Base-by-base conservation (phyloP, 1,140 invertebrate species). In the Apis cerana region DNA sequence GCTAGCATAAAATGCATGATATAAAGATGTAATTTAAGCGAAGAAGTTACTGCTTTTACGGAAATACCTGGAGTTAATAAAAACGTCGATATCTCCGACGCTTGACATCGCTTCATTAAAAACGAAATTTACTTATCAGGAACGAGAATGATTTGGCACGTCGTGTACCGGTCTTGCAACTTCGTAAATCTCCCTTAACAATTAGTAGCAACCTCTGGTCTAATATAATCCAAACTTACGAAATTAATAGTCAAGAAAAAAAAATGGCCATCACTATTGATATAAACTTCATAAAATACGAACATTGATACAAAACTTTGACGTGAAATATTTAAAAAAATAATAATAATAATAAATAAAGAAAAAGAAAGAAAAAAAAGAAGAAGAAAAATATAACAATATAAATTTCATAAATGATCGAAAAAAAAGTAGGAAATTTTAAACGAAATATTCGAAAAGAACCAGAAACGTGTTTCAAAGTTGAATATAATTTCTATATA, bases 41-140 rank as follows among this genome's bases (percentile, higher is more conserved):
- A 50, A 69, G 21, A 69, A 23, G 67, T 69, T 50, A 23, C 48
- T 69, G 43, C 48, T 69, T 69, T 43, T 50, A 52, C 67, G 19
- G 67, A 23, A 52, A 69, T 69, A 69, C 67, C 67, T 15, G 13
- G 43, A 23, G 13, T 69, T 50, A 69, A 69, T 69, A 50, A 23
- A 52, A 69, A 50, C 67, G 48, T 50, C 48, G 43, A 68, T 68
- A 68, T 68, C 19, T n/a, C 67, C 67, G 48, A n/a, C 67, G 48
- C 13, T 69, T 23, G 67, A 69, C 67, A 10, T 50, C 67, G 12
- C 67, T 52, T 50, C 43, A 69, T 69, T 69, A 69, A 50, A 69
- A 52, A 52, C n/a, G n/a, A 69, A 69, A 69, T 50, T 69, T 50
- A 69, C 67, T 69, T 50, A 52, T 69, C 67, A 69, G 21, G 21